phyloP scores from a whole-genome alignment of 2,113 vertebrate species.

The Chionis minor region DNA sequence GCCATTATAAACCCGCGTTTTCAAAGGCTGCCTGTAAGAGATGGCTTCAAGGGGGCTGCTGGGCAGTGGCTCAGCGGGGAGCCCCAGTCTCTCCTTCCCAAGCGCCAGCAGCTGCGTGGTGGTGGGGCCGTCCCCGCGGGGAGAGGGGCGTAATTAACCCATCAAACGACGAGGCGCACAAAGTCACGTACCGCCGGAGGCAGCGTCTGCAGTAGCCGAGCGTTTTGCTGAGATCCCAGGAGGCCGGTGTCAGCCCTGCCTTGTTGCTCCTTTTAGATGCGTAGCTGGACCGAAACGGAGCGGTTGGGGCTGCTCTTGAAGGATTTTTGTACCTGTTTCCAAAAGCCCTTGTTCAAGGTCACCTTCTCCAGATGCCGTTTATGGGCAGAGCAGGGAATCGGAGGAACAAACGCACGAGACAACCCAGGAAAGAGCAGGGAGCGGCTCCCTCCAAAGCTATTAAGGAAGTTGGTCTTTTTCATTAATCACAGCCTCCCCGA shows the following conservation, averaged over 20 bases:
- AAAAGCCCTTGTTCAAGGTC: slow-evolving; percentile 42
- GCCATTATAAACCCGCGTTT: fast-evolving
- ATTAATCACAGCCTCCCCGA: slow-evolving; percentile 64
- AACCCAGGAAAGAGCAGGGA: slow-evolving; percentile 21
- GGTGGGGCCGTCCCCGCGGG: background rate
- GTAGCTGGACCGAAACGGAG: background rate
- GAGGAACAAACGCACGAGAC: background rate
- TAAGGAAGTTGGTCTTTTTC: slow-evolving; percentile 70
- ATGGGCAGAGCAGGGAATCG: background rate
- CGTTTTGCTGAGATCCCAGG: background rate
- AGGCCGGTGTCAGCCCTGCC: background rate
- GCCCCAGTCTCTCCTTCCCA: background rate
- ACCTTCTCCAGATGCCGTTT: slow-evolving; percentile 39
- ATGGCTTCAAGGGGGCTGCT: background rate
- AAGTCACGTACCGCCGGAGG: background rate
- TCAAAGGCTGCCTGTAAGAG: background rate
- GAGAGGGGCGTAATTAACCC: slow-evolving; percentile 41
- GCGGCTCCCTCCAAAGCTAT: slow-evolving; percentile 56
- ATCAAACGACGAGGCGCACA: background rate
- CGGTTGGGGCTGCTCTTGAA: background rate
- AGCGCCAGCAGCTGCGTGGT: background rate
- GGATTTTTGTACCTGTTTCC: background rate
- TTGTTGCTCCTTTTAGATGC: fast-evolving
- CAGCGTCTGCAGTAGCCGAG: background rate
- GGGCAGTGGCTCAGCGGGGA: background rate